phyloP scores from a whole-genome alignment of 2,888 invertebrate genomes.

The Stenoptilia bipunctidactyla region DNA sequence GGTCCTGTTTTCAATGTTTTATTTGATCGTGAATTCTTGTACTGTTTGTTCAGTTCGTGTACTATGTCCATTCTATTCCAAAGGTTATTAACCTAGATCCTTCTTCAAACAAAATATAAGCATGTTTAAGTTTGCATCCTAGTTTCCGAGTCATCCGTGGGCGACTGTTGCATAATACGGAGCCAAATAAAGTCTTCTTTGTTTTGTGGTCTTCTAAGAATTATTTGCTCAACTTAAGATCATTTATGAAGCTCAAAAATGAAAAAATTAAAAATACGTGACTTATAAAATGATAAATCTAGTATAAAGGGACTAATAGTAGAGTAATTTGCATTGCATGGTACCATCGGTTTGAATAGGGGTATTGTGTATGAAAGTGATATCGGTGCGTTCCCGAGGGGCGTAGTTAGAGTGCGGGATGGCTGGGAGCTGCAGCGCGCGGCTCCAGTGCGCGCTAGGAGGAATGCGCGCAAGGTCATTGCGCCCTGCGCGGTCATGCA shows the following conservation, averaged over 20 bases:
- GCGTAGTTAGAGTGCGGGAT: conserved; percentile 9
- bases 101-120: conserved; percentile 10
- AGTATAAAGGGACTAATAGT: neutral
- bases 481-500: conserved; percentile 71
- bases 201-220: too few relatives aligned
- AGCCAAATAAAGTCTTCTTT: too few relatives aligned
- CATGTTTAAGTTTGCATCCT: conserved; percentile 17
- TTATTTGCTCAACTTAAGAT: too few relatives aligned
- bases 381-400: conserved; percentile 3
- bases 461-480: conserved; percentile 70
- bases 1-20: neutral
- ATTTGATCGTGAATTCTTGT: conserved; percentile 7
- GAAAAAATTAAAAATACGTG: neutral
- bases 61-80: conserved; percentile 29
- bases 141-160: conserved; percentile 6
- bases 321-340: neutral
- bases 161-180: neutral
- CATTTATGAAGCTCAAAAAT: too few relatives aligned
- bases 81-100: conserved; percentile 58
- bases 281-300: neutral
- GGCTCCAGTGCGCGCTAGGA: conserved; percentile 41
- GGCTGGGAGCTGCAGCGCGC: conserved; percentile 19
- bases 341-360: neutral
- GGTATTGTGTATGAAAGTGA: neutral
- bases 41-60: conserved; percentile 39